Evolutionary conservation across 1,140 invertebrate genomes (phyloP).

Genomic region (Grapholita molesta): DNA sequence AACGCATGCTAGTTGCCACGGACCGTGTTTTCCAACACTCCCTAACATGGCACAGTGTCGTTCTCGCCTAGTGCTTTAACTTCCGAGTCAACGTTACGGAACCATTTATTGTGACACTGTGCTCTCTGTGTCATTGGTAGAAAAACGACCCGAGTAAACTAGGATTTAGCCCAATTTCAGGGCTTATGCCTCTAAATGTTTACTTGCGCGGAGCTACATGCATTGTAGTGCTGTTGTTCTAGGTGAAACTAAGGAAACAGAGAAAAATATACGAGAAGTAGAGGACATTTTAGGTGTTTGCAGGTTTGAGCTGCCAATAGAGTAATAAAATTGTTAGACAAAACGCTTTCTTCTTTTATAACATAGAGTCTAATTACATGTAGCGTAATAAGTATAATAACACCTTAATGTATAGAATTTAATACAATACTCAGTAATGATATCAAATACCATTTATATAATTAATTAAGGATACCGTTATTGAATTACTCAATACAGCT

Average conservation of each 20-base stretch:
- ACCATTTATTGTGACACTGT: conserved; percentile 26
- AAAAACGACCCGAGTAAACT: conserved; percentile 49
- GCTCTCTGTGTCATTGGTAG: conserved; percentile 28
- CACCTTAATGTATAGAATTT: too few species aligned
- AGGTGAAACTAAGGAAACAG: background rate
- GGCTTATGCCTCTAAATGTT: conserved; percentile 49
- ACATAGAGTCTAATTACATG: too few species aligned
- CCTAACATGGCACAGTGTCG: background rate
- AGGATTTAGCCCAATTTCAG: conserved; percentile 54
- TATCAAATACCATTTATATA: too few species aligned
- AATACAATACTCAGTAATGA: too few species aligned
- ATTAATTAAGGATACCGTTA: too few species aligned
- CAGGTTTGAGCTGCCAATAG: too few species aligned
- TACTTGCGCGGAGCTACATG: conserved; percentile 34
- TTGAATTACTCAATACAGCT: too few species aligned
- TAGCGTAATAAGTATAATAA: too few species aligned
- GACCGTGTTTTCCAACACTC: conserved; percentile 29
- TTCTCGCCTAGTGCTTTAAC: background rate
- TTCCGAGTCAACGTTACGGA: background rate
- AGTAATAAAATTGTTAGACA: too few species aligned
- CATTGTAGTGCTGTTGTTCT: conserved; percentile 26
- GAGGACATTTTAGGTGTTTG: background rate
- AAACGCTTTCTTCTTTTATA: too few species aligned
- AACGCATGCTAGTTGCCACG: conserved; percentile 35
- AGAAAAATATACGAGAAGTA: background rate